These are phyloP conservation scores for Iguana delicatissima DNA, from an alignment of 2,797 vertebrate genomes.

Conservation along the genomic window DNA sequence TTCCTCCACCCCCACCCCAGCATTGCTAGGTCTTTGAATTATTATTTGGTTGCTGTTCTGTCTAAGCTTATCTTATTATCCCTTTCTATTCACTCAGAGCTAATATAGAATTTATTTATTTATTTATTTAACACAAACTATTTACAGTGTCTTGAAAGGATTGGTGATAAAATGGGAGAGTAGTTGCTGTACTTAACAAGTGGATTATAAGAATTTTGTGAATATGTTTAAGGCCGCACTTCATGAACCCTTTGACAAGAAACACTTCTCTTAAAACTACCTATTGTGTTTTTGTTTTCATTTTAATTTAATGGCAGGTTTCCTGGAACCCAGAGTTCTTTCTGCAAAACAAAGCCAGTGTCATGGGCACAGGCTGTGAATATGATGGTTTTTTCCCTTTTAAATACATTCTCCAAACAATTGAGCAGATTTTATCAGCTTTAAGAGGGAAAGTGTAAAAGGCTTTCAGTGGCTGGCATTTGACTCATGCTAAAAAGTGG, in stretches of 20 bases:
- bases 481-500: background rate
- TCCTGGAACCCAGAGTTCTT: background rate
- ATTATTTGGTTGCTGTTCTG: background rate
- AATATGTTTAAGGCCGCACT: background rate
- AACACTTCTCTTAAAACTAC: background rate
- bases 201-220: background rate
- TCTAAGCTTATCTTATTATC: slow-evolving; percentile 3
- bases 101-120: background rate
- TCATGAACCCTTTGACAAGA: background rate
- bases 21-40: background rate
- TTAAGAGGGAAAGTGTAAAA: background rate
- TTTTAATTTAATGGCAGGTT: background rate
- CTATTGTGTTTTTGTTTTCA: background rate
- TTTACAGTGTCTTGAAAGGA: background rate
- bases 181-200: background rate
- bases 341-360: background rate
- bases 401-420: background rate
- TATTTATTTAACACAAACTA: background rate
- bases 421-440: background rate
- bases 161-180: background rate
- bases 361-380: background rate
- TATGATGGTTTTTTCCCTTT: background rate
- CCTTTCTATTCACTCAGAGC: background rate
- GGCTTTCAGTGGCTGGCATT: too few species aligned
- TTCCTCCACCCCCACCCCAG: background rate